A percentile compares a stretch with the other conserved stretches of the same genome.
Evolutionary conservation across 92 coral and sea anemone species (phyloP).

Genomic region (Nematostella vectensis): DNA sequence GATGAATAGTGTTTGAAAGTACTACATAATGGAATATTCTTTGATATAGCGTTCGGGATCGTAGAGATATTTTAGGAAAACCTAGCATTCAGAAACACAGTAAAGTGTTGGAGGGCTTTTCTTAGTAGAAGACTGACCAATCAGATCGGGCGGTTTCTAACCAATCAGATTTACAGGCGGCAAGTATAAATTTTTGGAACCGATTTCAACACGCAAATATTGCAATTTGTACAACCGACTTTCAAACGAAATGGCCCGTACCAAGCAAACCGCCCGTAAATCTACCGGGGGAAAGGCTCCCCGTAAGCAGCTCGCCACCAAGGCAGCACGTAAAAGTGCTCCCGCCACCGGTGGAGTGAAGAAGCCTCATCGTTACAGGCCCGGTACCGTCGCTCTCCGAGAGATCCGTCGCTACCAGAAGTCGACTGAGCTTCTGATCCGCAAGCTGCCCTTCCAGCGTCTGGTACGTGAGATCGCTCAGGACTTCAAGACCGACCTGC

Average conservation of each 20-base stretch:
- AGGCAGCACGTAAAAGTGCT: constrained; percentile 99
- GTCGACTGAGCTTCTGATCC: constrained; percentile 96
- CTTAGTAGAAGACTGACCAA: too few relatives aligned
- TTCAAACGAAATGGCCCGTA: constrained; percentile 92
- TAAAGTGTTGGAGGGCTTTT: too few relatives aligned
- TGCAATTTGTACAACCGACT: too few relatives aligned
- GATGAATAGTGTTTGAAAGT: too few relatives aligned
- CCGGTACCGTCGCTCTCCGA: constrained; percentile 99
- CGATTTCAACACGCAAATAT: too few relatives aligned
- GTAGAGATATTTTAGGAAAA: too few relatives aligned
- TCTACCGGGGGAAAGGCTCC: constrained; percentile 99
- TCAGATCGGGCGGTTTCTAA: too few relatives aligned
- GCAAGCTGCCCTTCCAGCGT: constrained; percentile 99
- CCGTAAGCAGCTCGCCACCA: constrained; percentile 95
- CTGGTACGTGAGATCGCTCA: constrained; percentile 99
- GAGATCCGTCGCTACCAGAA: constrained; percentile 99
- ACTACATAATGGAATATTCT: too few relatives aligned
- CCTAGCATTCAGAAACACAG: too few relatives aligned
- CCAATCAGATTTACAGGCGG: too few relatives aligned
- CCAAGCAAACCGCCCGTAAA: constrained; percentile 99
- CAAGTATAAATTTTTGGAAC: too few relatives aligned
- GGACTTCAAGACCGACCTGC: constrained; percentile 97
- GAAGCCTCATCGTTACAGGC: constrained; percentile 99
- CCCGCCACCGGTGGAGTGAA: constrained; percentile 99
- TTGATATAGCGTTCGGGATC: too few relatives aligned